phyloP scores from a whole-genome alignment of 2,888 invertebrate species.

The Drosophila eohydei region DNA sequence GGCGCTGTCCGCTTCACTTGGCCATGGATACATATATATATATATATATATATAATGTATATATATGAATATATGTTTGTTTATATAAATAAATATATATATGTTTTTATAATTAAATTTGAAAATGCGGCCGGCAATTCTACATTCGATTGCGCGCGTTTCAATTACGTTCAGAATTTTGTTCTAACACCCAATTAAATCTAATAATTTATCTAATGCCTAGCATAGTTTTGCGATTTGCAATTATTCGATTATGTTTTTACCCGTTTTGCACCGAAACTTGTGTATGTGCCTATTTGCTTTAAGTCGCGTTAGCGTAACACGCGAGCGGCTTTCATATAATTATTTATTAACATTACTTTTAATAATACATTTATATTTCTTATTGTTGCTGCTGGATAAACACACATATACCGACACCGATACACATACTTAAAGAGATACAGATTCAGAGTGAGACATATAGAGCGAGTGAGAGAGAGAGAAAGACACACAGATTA shows the following conservation, averaged over 20 bases:
- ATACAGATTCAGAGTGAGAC: conserved; percentile 17
- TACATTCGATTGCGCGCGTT: conserved; percentile 31
- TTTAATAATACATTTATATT: conserved; percentile 1
- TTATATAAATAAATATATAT: conserved; percentile 31
- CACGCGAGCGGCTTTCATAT: conserved; percentile 3
- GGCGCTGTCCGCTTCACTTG: conserved; percentile 32
- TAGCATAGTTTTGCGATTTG: conserved; percentile 62
- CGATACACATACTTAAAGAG: conserved; percentile 22
- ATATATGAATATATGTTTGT: conserved; percentile 32
- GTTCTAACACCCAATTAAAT: conserved; percentile 55
- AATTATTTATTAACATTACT: conserved; percentile 22
- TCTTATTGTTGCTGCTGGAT: conserved; percentile 24
- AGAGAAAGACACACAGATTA: conserved; percentile 14
- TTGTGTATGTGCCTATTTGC: conserved; percentile 65
- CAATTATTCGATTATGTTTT: conserved; percentile 60
- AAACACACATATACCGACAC: conserved; percentile 33
- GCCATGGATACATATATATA: conserved; percentile 5
- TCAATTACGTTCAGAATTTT: conserved; percentile 22
- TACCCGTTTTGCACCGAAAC: conserved; percentile 83
- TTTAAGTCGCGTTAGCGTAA: conserved; percentile 1
- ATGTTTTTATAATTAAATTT: conserved; percentile 59
- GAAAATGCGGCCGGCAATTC: conserved; percentile 46
- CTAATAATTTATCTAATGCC: conserved; percentile 71
- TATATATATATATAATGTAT: conserved; percentile 39
- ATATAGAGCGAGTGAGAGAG: conserved; percentile 6